Percentiles rank a stretch among this genome's conserved stretches.
Evolutionary conservation across 2,113 vertebrate species (phyloP).

Genomic region (Syngnathus scovelli): DNA sequence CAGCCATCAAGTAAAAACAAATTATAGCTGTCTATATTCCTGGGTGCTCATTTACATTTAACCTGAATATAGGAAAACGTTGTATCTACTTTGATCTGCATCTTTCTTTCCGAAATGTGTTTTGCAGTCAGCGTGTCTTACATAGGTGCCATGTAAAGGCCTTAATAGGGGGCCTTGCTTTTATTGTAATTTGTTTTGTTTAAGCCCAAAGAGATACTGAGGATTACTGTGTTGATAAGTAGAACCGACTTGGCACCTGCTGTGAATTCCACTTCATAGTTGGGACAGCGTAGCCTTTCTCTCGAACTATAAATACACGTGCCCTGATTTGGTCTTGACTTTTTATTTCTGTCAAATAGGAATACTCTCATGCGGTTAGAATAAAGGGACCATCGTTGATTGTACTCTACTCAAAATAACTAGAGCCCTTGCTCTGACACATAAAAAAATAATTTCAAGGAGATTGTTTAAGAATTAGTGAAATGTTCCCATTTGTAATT

Average conservation of each 20-base stretch:
- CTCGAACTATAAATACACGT: constrained; percentile 34
- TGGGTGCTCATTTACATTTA: neutral
- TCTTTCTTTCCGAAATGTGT: constrained; percentile 4
- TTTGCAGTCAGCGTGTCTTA: constrained; percentile 17
- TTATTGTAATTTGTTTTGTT: constrained; percentile 39
- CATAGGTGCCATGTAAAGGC: constrained; percentile 15
- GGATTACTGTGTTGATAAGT: constrained; percentile 16
- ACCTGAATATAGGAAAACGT: neutral
- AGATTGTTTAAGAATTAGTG: neutral
- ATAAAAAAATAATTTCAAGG: neutral
- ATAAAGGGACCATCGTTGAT: constrained; percentile 28
- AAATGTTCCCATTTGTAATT: neutral
- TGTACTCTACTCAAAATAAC: constrained; percentile 5
- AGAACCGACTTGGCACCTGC: constrained; percentile 37
- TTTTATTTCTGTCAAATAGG: constrained; percentile 5
- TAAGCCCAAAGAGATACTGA: constrained; percentile 24
- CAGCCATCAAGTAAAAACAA: constrained; percentile 19
- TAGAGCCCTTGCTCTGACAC: neutral
- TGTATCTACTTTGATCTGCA: neutral
- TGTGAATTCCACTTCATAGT: constrained; percentile 51
- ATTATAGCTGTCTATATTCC: constrained; percentile 1
- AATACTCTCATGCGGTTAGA: constrained; percentile 19
- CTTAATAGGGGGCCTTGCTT: constrained; percentile 18
- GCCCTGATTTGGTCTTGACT: constrained; percentile 14
- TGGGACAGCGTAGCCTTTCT: constrained; percentile 35